A percentile compares a stretch with the other conserved stretches of the same genome.
These are phyloP conservation scores for Eulemur albifrons DNA, from an alignment of 2,797 vertebrate genomes.

Conservation along the genomic window DNA sequence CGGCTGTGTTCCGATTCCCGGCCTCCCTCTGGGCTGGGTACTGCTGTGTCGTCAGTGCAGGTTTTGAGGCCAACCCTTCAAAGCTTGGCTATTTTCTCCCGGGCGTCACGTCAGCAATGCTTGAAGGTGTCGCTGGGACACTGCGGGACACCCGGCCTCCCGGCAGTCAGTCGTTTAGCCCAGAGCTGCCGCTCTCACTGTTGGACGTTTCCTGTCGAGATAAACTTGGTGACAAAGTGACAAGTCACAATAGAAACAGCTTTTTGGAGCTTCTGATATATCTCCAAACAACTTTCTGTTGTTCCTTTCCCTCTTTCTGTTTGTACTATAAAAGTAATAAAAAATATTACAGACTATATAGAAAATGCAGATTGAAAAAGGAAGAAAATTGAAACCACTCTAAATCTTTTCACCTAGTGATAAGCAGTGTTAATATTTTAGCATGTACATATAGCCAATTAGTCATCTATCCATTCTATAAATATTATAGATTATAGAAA, in stretches of 20 bases:
- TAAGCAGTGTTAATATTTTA: background rate
- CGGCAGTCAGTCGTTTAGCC: background rate
- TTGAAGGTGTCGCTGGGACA: background rate
- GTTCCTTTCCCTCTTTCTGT: background rate
- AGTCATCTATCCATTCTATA: background rate
- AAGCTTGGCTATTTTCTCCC: background rate
- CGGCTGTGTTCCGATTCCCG: rapidly evolving
- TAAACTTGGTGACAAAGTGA: background rate
- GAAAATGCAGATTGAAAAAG: background rate
- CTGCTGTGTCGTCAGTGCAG: rapidly evolving
- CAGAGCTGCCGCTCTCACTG: background rate
- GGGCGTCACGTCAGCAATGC: background rate
- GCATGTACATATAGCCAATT: background rate
- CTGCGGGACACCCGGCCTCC: background rate
- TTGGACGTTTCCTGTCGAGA: background rate
- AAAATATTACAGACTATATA: background rate
- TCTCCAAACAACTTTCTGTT: background rate
- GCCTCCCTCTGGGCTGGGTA: rapidly evolving
- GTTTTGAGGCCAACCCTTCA: background rate
- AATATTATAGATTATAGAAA: background rate
- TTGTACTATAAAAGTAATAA: background rate
- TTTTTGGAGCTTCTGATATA: background rate
- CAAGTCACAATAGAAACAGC: background rate
- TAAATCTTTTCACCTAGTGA: background rate
- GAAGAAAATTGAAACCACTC: background rate